These are phyloP conservation scores for Conus ventricosus DNA, from an alignment of 1,140 invertebrate species.

Conservation along the genomic window DNA sequence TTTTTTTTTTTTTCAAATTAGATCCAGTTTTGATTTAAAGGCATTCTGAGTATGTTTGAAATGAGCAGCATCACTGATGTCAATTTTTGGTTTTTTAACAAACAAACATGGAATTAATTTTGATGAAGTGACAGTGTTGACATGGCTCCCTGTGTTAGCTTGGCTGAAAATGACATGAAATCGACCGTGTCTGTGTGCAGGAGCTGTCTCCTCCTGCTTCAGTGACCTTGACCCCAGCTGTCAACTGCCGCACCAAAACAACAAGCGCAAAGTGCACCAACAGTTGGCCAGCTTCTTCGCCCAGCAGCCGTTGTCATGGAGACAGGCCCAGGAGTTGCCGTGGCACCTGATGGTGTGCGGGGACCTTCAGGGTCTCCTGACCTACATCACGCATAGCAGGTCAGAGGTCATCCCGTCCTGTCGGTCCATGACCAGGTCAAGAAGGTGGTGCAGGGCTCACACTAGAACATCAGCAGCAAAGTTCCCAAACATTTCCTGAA, in stretches of 20 bases:
- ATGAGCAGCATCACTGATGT: too few species aligned
- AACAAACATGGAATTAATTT: too few species aligned
- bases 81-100: too few species aligned
- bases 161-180: too few species aligned
- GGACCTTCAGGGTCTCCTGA: slow-evolving; percentile 51
- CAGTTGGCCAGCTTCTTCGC: slow-evolving; percentile 63
- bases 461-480: background rate
- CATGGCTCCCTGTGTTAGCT: too few species aligned
- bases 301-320: slow-evolving; percentile 50
- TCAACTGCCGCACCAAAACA: background rate
- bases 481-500: too few species aligned
- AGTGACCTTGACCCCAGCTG: background rate
- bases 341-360: slow-evolving; percentile 68
- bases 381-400: slow-evolving; percentile 59
- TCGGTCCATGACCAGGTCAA: too few species aligned
- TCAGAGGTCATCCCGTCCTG: slow-evolving; percentile 44
- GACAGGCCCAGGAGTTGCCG: slow-evolving; percentile 64
- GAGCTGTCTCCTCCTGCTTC: background rate
- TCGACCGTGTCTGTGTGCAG: background rate
- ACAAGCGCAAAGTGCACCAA: slow-evolving; percentile 46
- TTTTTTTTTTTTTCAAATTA: too few species aligned
- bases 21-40: too few species aligned
- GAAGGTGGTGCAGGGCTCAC: background rate
- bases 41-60: too few species aligned
- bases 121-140: too few species aligned